Base-by-base conservation (phyloP, 2,113 vertebrate species). In the Sphaerodactylus townsendi region DNA sequence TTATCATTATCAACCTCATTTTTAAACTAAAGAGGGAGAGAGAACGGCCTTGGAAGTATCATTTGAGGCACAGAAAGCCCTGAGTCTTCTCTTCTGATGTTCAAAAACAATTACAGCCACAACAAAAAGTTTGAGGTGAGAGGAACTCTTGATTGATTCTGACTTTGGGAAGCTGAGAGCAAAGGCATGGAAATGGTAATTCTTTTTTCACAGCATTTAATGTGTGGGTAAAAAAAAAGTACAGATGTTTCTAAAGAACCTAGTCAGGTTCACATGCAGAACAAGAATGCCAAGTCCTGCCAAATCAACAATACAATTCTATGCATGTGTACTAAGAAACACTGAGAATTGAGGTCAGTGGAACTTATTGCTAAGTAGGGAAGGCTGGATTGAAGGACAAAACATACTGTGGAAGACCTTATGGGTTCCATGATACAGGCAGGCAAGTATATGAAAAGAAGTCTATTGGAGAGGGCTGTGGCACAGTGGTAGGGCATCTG, bases 1-100 rank as follows among this genome's bases (percentile, higher is more conserved):
- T 96, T 94, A 95, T 93, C 94, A 91, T 96, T 96, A 96, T 95
- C 94, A 94, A 91, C 93, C 91, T 95, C 94, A 95, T 96, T 96
- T 96, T 96, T 96, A 96, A 95, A 93, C 94, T 86, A 93, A 95
- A 94, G 91, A 92, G 95, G 95, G 92, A 94, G 89, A 71, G 66
- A 90, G 87, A 93, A 85, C 83, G 77, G 93, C 93, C 95, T 95
- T 93, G 95, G 93, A 85, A 92, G 91, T 90, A 85, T 94, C 68
- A 88, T 86, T 93, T 88, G 85, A 94, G 90, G 86, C 91, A 88
- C 79, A 62, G 78, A 89, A 89, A 83, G 50, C 89, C 92, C 84
- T 87, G 87, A 94, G 86, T 13, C 77, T 91, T 89, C 65, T 86
- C 72, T 68, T 88, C 76, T 74, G 85, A 85, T 82, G 79, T 86